Conservation (phyloP, 2,888 invertebrate genomes). For the Melieria picta region DNA sequence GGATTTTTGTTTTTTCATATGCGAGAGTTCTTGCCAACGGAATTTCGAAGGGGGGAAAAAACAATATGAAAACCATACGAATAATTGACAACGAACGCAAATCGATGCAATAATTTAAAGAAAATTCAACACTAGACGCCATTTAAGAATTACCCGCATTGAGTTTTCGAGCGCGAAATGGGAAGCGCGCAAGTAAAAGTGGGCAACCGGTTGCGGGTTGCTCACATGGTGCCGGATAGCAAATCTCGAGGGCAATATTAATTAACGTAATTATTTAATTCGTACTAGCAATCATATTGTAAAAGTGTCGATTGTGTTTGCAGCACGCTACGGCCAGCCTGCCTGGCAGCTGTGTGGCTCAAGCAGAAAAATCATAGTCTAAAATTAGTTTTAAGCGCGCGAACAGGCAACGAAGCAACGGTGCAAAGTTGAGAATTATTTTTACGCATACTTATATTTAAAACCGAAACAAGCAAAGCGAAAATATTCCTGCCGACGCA, state of each 20-base stretch:
- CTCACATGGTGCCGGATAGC: conserved; percentile 53
- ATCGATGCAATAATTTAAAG: conserved; percentile 19
- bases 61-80: no score
- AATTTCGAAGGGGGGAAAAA: no score
- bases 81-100: no score
- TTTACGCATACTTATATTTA: background rate
- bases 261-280: conserved; percentile 14
- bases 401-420: conserved; percentile 2
- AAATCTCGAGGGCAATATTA: conserved; percentile 51
- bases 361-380: conserved; percentile 15
- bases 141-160: conserved; percentile 32
- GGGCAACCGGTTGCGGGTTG: conserved; percentile 25
- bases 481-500: conserved; percentile 14
- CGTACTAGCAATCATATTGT: conserved; percentile 11
- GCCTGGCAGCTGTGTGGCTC: background rate
- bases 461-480: conserved; percentile 27
- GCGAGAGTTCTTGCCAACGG: conserved; percentile 24
- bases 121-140: conserved; percentile 23
- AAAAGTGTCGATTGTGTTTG: background rate
- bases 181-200: conserved; percentile 25
- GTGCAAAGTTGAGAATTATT: no score
- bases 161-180: conserved; percentile 12
- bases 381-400: conserved; percentile 24
- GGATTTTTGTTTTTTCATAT: background rate
- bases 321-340: background rate